phyloP scores from a whole-genome alignment of 2,797 vertebrate species.

The Todus mexicanus region DNA sequence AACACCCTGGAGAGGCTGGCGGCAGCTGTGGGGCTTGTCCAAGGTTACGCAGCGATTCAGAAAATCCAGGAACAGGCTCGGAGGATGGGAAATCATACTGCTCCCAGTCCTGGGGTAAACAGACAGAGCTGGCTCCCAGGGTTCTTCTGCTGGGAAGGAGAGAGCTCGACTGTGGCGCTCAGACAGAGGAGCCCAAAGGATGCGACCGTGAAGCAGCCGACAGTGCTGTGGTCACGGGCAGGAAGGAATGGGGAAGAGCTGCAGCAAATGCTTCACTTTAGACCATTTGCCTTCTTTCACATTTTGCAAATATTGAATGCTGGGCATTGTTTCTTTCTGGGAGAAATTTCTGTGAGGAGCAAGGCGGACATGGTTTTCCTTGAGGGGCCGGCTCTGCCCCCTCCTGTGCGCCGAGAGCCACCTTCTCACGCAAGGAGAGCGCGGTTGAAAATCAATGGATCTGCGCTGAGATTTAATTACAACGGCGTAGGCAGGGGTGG shows the following conservation, averaged over 20 bases:
- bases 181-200: fast-evolving
- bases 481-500: neutral
- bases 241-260: neutral
- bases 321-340: neutral
- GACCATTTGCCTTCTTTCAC: neutral
- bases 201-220: neutral
- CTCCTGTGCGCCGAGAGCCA: neutral
- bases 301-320: neutral
- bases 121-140: neutral
- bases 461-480: conserved; percentile 49
- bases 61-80: neutral
- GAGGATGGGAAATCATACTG: neutral
- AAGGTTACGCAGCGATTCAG: neutral
- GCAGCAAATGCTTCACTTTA: neutral
- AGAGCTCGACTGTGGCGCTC: neutral
- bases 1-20: neutral
- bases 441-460: conserved; percentile 9
- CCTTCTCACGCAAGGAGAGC: neutral
- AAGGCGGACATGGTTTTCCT: neutral
- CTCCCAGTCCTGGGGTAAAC: neutral
- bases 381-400: neutral
- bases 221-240: neutral
- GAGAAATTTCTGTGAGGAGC: neutral
- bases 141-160: neutral
- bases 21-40: neutral